Evolutionary conservation across 2,797 vertebrate species (phyloP), one percentile per base, ranked within the genome.

Genomic region (Sebastes nivosus): DNA sequence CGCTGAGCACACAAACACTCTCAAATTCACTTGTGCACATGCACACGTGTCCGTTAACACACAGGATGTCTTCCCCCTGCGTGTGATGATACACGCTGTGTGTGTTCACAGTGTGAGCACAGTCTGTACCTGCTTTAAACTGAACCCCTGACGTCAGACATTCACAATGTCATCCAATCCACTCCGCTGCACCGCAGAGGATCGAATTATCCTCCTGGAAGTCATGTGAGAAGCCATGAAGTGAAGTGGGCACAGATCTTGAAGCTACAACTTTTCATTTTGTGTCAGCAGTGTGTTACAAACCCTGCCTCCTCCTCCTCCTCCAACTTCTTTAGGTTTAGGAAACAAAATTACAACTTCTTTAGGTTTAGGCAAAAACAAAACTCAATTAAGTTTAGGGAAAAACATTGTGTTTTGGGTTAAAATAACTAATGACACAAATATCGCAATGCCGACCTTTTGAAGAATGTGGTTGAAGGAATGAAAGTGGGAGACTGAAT

Each of bases 1-100:
- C 76, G 82, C 79, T 61, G 63, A 11, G 67, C 71, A 2, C 76
- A 86, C 79, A 27, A 74, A 86, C 79, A 72, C 57, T 60, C 77
- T 38, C 81, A 52, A 5, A 72, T 77, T 34, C 36, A 52, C 58
- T 76, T 12, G 76, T 27, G 10, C 36, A 20, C 54, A 70, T 4
- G 24, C 72, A n/a, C 61, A 65, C n/a, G 22, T 72, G 46, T 50
- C 16, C 46, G 18, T 50, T 50, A 50, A 50, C 46, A 50, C 18
- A 20, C 46, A 50, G 46, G 46, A 50, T 50, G 46, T 50, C 46
- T 50, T 50, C 46, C 42, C 42, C 42, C 42, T 50, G 46, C 18
- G 46, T 18, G 9, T 55, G 36, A 63, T 59, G 50, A 59, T 16
- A 36, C 58, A 36, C 69, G 22, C 22, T 3, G 8, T 4, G 5